These are phyloP conservation scores for Lagorchestes hirsutus DNA, from an alignment of 2,797 vertebrate species.

Conservation along the genomic window DNA sequence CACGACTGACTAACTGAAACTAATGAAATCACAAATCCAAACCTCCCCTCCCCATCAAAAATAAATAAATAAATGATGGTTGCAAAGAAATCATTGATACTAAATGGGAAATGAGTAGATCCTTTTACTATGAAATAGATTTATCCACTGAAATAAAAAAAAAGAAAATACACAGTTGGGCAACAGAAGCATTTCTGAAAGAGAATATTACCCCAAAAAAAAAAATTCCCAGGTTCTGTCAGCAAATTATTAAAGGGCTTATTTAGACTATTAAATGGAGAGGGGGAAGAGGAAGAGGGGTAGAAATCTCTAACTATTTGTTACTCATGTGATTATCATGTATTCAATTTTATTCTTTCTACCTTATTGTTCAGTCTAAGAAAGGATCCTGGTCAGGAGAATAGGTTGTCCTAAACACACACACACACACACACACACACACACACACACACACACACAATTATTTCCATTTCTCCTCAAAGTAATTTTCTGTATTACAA, in stretches of 20 bases:
- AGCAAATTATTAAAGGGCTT: background rate
- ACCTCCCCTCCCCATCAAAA: too few species aligned
- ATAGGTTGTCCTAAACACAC: conserved; percentile 1
- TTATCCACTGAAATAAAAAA: background rate
- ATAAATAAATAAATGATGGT: background rate
- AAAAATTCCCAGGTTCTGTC: background rate
- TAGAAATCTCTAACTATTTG: background rate
- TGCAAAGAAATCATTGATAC: background rate
- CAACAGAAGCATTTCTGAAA: conserved; percentile 26
- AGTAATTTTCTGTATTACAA: conserved; percentile 38
- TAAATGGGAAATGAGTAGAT: background rate
- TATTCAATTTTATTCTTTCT: conserved; percentile 25
- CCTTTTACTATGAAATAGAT: background rate
- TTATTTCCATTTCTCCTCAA: conserved; percentile 14
- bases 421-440: too few species aligned
- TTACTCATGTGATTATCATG: background rate
- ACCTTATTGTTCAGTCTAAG: conserved; percentile 42
- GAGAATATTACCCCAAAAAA: background rate
- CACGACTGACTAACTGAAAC: too few species aligned
- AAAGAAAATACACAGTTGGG: background rate
- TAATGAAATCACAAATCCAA: too few species aligned
- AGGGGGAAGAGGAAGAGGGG: background rate
- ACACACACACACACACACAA: background rate
- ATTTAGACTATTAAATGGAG: background rate
- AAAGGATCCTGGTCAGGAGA: conserved; percentile 26